Conservation (phyloP, 2,113 vertebrate species). For the Scopus umbretta region DNA sequence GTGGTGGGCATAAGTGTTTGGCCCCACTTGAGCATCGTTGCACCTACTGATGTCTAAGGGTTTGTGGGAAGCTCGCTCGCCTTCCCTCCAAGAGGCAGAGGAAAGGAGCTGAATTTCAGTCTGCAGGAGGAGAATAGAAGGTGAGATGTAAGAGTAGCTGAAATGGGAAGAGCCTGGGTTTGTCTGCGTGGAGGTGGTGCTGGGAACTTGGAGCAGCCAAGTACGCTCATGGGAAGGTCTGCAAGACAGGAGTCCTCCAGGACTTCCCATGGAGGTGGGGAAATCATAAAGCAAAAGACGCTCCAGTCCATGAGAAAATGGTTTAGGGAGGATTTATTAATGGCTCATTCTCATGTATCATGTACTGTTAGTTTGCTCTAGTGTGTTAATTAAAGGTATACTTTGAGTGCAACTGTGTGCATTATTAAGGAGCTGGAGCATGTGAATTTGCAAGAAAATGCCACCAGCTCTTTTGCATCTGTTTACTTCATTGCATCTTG, state of each 20-base stretch:
- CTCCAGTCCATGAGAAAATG: not conserved
- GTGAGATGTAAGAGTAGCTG: not conserved
- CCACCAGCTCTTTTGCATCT: not conserved
- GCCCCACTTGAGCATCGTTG: not conserved
- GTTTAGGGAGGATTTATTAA: not conserved
- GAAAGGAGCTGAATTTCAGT: not conserved
- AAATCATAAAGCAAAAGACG: not conserved
- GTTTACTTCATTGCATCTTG: not conserved
- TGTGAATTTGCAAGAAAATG: not conserved
- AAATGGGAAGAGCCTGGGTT: not conserved
- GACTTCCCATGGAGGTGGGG: not conserved
- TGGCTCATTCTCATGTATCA: not conserved
- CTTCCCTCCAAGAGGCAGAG: not conserved
- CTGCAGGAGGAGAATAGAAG: not conserved
- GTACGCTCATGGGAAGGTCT: not conserved
- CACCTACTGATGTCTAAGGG: too few relatives aligned
- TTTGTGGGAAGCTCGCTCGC: not conserved
- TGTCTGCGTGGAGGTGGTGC: rapidly evolving
- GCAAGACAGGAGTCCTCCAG: not conserved
- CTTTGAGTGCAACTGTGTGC: not conserved
- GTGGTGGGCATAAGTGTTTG: not conserved
- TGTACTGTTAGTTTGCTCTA: not conserved
- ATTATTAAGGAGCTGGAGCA: not conserved
- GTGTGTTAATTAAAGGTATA: not conserved
- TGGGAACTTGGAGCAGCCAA: not conserved